phyloP scores from a whole-genome alignment of 1,140 invertebrate species.

The Episyrphus balteatus region DNA sequence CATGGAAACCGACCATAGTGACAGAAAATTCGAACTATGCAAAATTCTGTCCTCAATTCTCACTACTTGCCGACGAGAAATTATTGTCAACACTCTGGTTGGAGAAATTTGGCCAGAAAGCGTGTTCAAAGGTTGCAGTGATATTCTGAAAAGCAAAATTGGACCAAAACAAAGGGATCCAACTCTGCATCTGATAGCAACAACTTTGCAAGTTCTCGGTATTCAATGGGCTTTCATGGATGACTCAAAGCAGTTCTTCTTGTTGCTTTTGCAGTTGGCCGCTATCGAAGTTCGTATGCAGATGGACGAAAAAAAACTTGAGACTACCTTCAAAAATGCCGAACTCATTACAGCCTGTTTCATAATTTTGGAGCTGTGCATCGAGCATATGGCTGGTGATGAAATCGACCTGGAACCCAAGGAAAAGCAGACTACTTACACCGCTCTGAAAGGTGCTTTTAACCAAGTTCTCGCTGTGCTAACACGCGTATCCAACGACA shows the following conservation, averaged over 20 bases:
- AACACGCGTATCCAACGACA: slow-evolving; percentile 59
- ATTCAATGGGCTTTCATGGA: slow-evolving; percentile 70
- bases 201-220: slow-evolving; percentile 69
- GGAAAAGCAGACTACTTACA: slow-evolving; percentile 81
- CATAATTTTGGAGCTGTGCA: slow-evolving; percentile 66
- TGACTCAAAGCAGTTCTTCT: slow-evolving; percentile 69
- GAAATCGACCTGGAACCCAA: slow-evolving; percentile 74
- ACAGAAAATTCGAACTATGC: slow-evolving; percentile 78
- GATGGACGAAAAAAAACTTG: slow-evolving; percentile 72
- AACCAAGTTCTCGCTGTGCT: slow-evolving; percentile 67
- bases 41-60: slow-evolving; percentile 61
- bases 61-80: slow-evolving; percentile 55
- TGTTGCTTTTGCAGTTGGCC: slow-evolving; percentile 72
- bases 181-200: slow-evolving; percentile 68
- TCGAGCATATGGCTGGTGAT: slow-evolving; percentile 70
- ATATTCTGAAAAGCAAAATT: slow-evolving; percentile 78
- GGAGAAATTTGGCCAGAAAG: slow-evolving; percentile 68
- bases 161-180: slow-evolving; percentile 78
- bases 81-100: slow-evolving; percentile 45
- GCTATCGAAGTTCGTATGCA: slow-evolving; percentile 89
- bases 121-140: slow-evolving; percentile 63
- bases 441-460: slow-evolving; percentile 82
- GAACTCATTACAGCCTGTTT: slow-evolving; percentile 76
- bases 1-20: slow-evolving; percentile 75
- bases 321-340: slow-evolving; percentile 60